Conservation (phyloP, 2,113 vertebrate species). For the Oryzias melastigma region DNA sequence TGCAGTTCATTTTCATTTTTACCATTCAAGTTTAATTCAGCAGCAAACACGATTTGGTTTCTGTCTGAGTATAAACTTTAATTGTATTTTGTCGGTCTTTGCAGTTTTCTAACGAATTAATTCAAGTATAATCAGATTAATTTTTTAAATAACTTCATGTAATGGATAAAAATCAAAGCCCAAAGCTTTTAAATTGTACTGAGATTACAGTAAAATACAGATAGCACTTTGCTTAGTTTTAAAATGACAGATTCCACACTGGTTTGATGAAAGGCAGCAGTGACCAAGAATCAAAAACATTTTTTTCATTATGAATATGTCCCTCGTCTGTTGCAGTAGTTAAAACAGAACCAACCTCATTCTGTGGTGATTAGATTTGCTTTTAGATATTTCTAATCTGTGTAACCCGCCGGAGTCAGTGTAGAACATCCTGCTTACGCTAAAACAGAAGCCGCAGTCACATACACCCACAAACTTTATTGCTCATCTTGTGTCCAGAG, state of each 20-base stretch:
- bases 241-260: slow-evolving; percentile 5
- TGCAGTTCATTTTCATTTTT: no score
- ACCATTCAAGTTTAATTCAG: no score
- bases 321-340: slow-evolving; percentile 24
- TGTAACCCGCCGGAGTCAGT: slow-evolving; percentile 41
- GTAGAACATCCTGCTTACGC: slow-evolving; percentile 43
- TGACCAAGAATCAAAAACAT: slow-evolving; percentile 3
- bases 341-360: slow-evolving; percentile 33
- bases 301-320: slow-evolving; percentile 31
- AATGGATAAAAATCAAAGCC: background rate
- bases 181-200: background rate
- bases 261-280: slow-evolving; percentile 14
- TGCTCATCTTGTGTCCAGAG: slow-evolving; percentile 33
- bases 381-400: slow-evolving; percentile 53
- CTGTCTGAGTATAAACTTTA: no score
- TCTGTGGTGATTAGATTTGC: slow-evolving; percentile 50
- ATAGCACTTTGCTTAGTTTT: background rate
- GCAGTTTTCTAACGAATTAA: background rate
- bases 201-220: background rate
- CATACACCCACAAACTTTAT: slow-evolving; percentile 28
- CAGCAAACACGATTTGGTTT: no score
- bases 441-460: slow-evolving; percentile 29
- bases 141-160: background rate
- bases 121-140: background rate
- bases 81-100: no score